Evolutionary conservation across 2,113 vertebrate species (phyloP).

Genomic region (Nothocercus nigrocapillus): DNA sequence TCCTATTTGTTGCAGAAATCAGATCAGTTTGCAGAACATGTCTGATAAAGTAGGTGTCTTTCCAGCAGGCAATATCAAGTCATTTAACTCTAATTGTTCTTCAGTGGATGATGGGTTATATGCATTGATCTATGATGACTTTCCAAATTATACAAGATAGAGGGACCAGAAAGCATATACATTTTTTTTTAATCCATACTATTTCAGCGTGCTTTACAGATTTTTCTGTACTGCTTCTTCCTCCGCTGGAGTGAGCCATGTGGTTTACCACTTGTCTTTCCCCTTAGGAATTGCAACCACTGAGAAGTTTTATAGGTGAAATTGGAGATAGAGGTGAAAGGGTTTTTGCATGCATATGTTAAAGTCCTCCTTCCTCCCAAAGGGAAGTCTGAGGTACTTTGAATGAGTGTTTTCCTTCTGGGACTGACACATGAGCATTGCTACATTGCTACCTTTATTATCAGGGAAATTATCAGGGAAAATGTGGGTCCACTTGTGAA

Average conservation of each 20-base stretch:
- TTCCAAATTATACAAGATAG: neutral
- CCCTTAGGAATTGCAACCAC: neutral
- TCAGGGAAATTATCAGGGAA: too few relatives aligned
- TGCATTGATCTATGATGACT: neutral
- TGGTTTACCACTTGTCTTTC: neutral
- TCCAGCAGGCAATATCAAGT: neutral
- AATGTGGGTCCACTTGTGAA: too few relatives aligned
- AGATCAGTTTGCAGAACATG: neutral
- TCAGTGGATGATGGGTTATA: neutral
- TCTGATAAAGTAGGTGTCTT: neutral
- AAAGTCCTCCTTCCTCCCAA: neutral
- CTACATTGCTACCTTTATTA: neutral
- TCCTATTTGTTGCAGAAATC: neutral
- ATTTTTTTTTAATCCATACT: neutral
- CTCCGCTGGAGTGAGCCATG: accelerated
- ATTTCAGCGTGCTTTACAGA: neutral
- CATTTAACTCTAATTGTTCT: accelerated
- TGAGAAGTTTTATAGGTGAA: neutral
- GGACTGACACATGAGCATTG: neutral
- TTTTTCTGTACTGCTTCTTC: neutral
- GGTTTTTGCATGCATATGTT: neutral
- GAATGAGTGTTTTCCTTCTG: neutral
- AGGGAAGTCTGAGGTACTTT: neutral
- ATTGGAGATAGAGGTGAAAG: neutral
- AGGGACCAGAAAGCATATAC: neutral